Base-by-base conservation (phyloP, 2,113 vertebrate species). In the Haliaeetus leucogaster region DNA sequence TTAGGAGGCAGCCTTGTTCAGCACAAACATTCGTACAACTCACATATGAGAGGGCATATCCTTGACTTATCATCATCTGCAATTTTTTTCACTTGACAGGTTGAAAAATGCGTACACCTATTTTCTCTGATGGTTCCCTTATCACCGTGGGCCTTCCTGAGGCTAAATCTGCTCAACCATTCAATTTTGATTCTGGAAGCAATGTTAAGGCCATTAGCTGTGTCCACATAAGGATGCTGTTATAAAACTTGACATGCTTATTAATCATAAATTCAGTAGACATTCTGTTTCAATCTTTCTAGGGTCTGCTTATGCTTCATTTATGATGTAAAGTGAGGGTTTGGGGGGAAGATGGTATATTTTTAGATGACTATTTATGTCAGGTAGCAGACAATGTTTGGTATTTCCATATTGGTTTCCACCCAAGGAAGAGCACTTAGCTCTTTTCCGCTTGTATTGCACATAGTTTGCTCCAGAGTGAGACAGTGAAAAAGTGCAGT, bases 201-300 rank as follows among this genome's bases (percentile, higher is more conserved):
- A 87, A 89, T 61, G 65, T 61, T 72, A 79, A 96, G 90, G 72
- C 94, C 90, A 93, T 96, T 95, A 97, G 91, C 82, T 92, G 77
- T 71, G 68, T 89, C 89, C 96, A 91, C 91, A 95, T 78, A 89
- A 73, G 81, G 72, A 84, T 94, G 85, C 70, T 96, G 86, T 93
- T 96, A 92, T 90, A 93, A 96, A 96, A 93, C 59, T 82, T 94
- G 94, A 93, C 85, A 82, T 45, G 58, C 80, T 95, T 97, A 94
- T 97, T 97, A 96, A 97, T 96, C 96, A 97, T 81, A 92, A 94
- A 94, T 93, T 95, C 88, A 77, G 85, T 23, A 85, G 14, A 48
- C 15, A 5, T 82, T 80, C 63, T 94, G 71, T 88, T 82, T 91
- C 94, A 66, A 3, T 83, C 42, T 96, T 95, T 82, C 89, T 77